Percentiles rank a stretch among this genome's conserved stretches.
These are phyloP conservation scores for Dasyornis broadbenti DNA, from an alignment of 2,113 vertebrate species.

Conservation along the genomic window DNA sequence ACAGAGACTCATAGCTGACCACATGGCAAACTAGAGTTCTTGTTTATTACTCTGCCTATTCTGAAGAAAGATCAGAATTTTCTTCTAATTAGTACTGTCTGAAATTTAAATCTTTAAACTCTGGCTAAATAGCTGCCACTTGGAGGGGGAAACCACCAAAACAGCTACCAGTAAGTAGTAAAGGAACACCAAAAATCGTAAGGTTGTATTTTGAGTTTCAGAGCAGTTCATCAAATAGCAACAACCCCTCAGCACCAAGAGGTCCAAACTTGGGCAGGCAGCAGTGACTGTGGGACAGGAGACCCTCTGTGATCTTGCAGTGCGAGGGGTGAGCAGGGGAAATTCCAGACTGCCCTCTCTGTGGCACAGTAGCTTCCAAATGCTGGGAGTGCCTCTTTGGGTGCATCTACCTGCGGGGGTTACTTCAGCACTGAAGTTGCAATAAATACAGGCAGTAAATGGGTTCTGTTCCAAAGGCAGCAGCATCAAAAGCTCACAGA, in stretches of 20 bases:
- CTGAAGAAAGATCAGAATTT: neutral
- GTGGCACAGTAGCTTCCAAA: neutral
- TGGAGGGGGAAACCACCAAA: neutral
- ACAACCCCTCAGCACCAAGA: neutral
- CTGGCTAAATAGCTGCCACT: neutral
- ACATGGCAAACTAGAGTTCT: neutral
- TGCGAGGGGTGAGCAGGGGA: neutral
- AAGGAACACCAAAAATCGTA: neutral
- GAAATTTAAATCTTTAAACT: neutral
- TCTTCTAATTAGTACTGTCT: neutral
- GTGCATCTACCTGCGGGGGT: neutral
- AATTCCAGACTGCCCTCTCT: neutral
- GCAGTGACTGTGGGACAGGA: rapidly evolving
- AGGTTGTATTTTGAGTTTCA: neutral
- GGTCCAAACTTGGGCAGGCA: rapidly evolving
- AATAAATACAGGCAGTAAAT: neutral
- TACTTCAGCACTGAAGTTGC: neutral
- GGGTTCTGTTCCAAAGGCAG: neutral
- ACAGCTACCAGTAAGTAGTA: neutral
- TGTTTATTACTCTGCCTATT: neutral
- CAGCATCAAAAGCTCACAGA: neutral
- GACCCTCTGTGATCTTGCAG: rapidly evolving
- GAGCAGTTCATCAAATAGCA: neutral
- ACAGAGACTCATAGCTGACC: neutral
- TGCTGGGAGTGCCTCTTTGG: neutral